phyloP scores from a whole-genome alignment of 2,797 vertebrate species.

The Champsocephalus esox region DNA sequence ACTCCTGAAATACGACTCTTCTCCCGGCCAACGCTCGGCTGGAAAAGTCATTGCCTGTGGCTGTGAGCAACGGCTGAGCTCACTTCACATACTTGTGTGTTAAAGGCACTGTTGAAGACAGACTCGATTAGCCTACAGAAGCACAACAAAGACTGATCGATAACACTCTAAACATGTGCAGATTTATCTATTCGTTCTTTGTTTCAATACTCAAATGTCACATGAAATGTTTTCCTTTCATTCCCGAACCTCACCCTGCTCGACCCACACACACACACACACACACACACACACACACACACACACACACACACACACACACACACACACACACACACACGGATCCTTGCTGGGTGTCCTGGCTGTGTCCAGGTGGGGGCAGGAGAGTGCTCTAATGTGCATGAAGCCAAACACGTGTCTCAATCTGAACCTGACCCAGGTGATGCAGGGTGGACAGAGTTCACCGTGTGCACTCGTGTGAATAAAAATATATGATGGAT shows the following conservation, averaged over 20 bases:
- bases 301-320: too few relatives aligned
- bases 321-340: too few relatives aligned
- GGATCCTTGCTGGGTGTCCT: conserved; percentile 47
- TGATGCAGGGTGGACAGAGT: conserved; percentile 54
- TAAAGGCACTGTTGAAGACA: conserved; percentile 14
- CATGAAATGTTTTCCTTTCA: not conserved
- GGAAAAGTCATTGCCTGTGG: conserved; percentile 53
- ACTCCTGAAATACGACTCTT: conserved; percentile 62
- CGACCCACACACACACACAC: not conserved
- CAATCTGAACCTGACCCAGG: conserved; percentile 59
- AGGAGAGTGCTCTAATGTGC: conserved; percentile 71
- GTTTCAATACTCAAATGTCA: conserved; percentile 9
- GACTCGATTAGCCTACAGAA: not conserved
- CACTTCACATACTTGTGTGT: conserved; percentile 24
- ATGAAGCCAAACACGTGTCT: conserved; percentile 63
- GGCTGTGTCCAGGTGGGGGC: conserved; percentile 78
- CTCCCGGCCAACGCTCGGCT: conserved; percentile 48
- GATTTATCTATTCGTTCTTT: not conserved
- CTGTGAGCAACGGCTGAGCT: conserved; percentile 27
- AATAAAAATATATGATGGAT: conserved; percentile 35
- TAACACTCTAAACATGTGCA: not conserved
- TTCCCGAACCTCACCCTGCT: conserved; percentile 26
- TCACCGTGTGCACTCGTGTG: conserved; percentile 46
- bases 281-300: not conserved
- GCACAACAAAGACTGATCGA: conserved; percentile 12